Base-by-base conservation (phyloP, 2,113 vertebrate species). In the Lampris incognitus region DNA sequence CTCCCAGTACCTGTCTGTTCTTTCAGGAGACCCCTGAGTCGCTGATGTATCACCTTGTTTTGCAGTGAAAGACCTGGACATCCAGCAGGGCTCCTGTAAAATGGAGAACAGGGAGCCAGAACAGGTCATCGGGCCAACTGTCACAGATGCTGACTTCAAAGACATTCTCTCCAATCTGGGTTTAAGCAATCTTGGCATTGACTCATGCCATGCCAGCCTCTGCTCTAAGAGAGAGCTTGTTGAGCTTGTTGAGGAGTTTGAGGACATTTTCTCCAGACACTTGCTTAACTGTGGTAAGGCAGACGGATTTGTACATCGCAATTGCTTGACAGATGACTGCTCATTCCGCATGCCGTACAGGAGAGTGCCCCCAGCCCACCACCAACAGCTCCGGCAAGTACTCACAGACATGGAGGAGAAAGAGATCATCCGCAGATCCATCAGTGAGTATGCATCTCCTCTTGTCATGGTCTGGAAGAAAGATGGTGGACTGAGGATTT, bases 331-430 rank as follows among this genome's bases (percentile, higher is more conserved):
- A 37, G 83, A 85, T 41, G 67, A 71, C 6, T 39, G 49, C 1
- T 72, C 81, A 37, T 84, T 84, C 41, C 55, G 73, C 6, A 24
- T 81, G 3, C 73, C 72, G 6, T 81, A 85, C 41, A 44, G 72
- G 1, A 66, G 78, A 40, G 58, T 81, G 1, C 74, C 69, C 1
- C 72, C 67, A 8, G 69, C 68, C 37, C 68, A 85, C 6, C 82
- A 78, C 50, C 63, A 70, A 9, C 60, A 82, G 37, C 42, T 78
- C 10, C 10, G 61, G 8, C 63, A 74, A 37, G 69, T 63, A 11
- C 52, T 85, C 3, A 67, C 67, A 3, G 72, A 85, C 8, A 85
- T 85, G 74, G 83, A 85, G 9, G 78, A 76, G 37, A 46, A 49
- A 40, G 68, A 50, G 2, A 77, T 84, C 2, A 84, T 84, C 9